Evolutionary conservation across 2,797 vertebrate genomes (phyloP), one percentile per base, ranked within the genome.

Genomic region (Betta splendens): DNA sequence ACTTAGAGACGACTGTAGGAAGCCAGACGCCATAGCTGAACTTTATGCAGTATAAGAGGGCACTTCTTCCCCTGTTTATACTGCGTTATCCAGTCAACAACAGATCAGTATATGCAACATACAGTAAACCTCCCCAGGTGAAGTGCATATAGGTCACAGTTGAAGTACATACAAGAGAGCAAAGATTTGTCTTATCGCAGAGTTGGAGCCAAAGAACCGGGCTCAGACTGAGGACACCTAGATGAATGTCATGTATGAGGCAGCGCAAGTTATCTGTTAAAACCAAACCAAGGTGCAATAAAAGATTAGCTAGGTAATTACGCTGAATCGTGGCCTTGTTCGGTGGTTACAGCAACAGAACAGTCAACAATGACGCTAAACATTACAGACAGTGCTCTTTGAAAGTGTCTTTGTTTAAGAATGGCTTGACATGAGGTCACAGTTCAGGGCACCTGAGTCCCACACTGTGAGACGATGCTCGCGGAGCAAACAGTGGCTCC

Each of bases 101-200:
- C 50, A 4, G 2, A 32, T 43, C 20, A 72, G 66, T 75, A 67
- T 69, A 48, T 13, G 31, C 48, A 20, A 47, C 55, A 62, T 35
- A 57, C 17, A 71, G n/a, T n/a, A n/a, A n/a, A n/a, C 18, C 52
- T 67, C 18, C 45, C 17, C 46, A 63, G 59, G 70, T 73, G 39
- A 33, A 66, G 32, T 22, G 35, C 39, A 68, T 50, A 47, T n/a
- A 53, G 69, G 48, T 85, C 80, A 76, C 40, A 76, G 61, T 44
- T 49, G 40, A 75, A 50, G 43, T 67, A 79, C 78, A 71, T 49
- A 44, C 50, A 18, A 61, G 36, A 40, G 20, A 50, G 31, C 35
- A 47, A 68, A 69, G 48, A 60, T 71, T 74, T 73, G 75, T 87
- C 81, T 81, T 81, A 86, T 82, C 69, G 2, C 26, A 39, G n/a